These are phyloP conservation scores for Drosophila takahashii DNA, from an alignment of 1,140 invertebrate species.

Conservation along the genomic window DNA sequence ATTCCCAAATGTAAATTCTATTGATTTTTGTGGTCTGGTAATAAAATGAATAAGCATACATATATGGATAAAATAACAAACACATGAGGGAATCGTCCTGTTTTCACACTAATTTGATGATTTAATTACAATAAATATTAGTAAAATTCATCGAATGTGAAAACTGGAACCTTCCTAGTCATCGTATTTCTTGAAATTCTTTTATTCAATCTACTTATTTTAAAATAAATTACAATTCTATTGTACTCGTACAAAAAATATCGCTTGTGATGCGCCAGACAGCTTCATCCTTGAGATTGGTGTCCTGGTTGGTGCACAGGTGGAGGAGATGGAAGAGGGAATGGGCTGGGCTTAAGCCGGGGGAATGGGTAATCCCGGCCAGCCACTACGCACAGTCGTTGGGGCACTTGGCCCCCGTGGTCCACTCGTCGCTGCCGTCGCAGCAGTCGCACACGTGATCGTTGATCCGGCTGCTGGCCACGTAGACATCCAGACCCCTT, in stretches of 20 bases:
- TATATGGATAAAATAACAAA: conserved; percentile 17
- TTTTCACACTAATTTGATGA: not conserved
- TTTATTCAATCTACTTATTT: conserved; percentile 67
- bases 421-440: conserved; percentile 91
- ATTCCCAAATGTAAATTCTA: conserved; percentile 65
- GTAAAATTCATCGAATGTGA: not conserved
- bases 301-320: conserved; percentile 41
- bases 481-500: conserved; percentile 69
- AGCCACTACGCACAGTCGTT: conserved; percentile 71
- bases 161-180: not conserved
- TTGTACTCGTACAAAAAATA: conserved; percentile 71
- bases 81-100: not conserved
- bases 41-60: conserved; percentile 64
- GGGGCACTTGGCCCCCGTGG: conserved; percentile 54
- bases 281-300: conserved; percentile 50
- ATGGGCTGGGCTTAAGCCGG: not conserved
- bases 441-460: conserved; percentile 98
- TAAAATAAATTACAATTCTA: conserved; percentile 74
- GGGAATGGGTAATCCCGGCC: not conserved
- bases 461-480: conserved; percentile 90
- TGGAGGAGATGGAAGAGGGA: conserved; percentile 33
- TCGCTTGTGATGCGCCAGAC: conserved; percentile 64
- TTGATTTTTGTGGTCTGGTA: conserved; percentile 63
- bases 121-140: not conserved
- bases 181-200: conserved; percentile 9